Conservation (phyloP, 37 sponge, comb jelly and placozoan genomes). For the Chondrilla cf. caribensis region DNA sequence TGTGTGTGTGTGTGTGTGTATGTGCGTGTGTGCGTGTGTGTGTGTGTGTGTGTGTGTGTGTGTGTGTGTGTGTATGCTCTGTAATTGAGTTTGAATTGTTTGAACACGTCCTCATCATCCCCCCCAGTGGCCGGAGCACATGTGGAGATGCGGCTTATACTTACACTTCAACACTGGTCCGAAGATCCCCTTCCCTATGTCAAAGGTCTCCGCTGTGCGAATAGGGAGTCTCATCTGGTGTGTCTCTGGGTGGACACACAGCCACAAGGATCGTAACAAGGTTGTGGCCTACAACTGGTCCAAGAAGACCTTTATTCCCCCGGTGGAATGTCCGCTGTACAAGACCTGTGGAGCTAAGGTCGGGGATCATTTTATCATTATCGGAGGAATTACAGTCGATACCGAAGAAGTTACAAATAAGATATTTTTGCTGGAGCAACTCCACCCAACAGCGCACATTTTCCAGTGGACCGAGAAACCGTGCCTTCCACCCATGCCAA, state of each 20-base stretch:
- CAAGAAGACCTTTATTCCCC: neutral
- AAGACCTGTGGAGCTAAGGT: neutral
- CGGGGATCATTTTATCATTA: neutral
- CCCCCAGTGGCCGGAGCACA: conserved; percentile 20
- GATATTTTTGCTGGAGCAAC: neutral
- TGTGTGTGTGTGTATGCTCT: neutral
- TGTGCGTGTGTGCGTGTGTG: neutral
- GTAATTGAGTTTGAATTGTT: neutral
- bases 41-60: neutral
- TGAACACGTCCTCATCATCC: neutral
- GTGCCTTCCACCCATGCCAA: conserved; percentile 16
- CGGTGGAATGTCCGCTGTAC: conserved; percentile 3
- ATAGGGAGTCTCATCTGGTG: conserved; percentile 9
- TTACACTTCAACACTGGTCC: neutral
- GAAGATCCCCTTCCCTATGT: conserved; percentile 6
- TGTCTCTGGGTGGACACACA: neutral
- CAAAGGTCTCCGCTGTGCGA: neutral
- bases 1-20: no score
- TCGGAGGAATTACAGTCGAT: neutral
- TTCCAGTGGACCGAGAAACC: neutral
- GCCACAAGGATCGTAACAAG: neutral
- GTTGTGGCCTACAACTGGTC: neutral
- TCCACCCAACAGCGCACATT: neutral
- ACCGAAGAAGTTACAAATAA: conserved; percentile 10
- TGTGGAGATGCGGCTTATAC: conserved; percentile 21